Evolutionary conservation across 2,888 invertebrate species (phyloP), one percentile per base, ranked within the genome.

Genomic region (Drosophila robusta): DNA sequence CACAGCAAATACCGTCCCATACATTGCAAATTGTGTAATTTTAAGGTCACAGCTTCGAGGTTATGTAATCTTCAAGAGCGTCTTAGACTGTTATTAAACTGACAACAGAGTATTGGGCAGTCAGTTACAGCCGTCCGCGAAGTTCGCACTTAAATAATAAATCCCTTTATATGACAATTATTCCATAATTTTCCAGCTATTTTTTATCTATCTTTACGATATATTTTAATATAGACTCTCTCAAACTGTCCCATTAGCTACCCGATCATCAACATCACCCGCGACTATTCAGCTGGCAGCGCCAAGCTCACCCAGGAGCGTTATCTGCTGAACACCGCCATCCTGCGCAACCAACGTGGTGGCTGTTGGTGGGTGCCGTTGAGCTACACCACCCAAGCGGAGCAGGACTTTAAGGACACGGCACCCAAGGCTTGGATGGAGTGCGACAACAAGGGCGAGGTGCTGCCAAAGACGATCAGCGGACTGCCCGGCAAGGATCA

Each of bases 191-290:
- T 26, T 26, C 7, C 26, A 29, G 29, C 29, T 1, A 7, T n/a
- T 22, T 41, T 2, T 7, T 7, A 39, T 9, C 9, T 11, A 8
- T 41, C 1, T 6, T 14, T 7, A 14, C n/a, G 3, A 38, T 38
- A 3, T 11, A 45, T 26, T 14, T 29, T 9, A 14, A n/a, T 45
- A 22, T 12, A 4, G 3, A 9, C 14, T 11, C 4, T 44, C 7
- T 24, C 29, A 4, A 9, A 36, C 9, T 9, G 7, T 4, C 7
- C 9, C 7, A 22, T 1, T 16, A 81, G 81, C 0, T 98, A 95
- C 92, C 98, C 98, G 0, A 93, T 97, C 0, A 91, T 98, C 5
- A 94, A 93, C 0, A 94, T 96, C 1, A 92, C 85, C 0, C 93
- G 96, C 58, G 92, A 95, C 58, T 95, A 96, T 62, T 90, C 91